Evolutionary conservation across 1,140 invertebrate genomes (phyloP), one percentile per base, ranked within the genome.

Genomic region (Zaprionus lachaisei): DNA sequence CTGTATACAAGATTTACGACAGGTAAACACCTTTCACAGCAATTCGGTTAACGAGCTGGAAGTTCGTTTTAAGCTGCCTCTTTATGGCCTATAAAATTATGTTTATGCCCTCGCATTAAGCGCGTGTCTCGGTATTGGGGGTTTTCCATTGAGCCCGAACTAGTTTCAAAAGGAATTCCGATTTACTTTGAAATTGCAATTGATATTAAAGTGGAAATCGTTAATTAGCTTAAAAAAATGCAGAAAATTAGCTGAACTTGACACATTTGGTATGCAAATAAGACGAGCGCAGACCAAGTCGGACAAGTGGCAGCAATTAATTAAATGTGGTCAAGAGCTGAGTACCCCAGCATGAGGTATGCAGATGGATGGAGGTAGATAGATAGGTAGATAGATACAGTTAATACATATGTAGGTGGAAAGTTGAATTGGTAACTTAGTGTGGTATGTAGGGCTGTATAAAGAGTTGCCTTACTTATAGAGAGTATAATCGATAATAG

Each of bases 241-340:
- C 14, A 17, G 26, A 56, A 24, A 65, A 54, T 9, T 12, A 2
- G 26, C 51, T 64, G 72, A 83, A 79, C 83, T 82, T 83, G 79
- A 73, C 83, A 79, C 54, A 82, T 87, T 85, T 86, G 68, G 26
- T 68, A 85, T 85, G 79, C 68, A 82, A 85, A 85, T 85, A 68
- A 75, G 67, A 72, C 20, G 47, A 17, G 9, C 9, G 31, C 61
- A 38, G 69, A 63, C 66, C 75, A 79, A 75, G 12, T 61, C 37
- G 7, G 61, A n/a, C 44, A 74, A 74, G 69, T 74, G 68, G 49
- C 56, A n/a, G 57, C 37, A 62, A 63, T 70, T 56, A 74, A 69
- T 69, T 70, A 68, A 62, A 4, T 14, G 58, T 7, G 15, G 20
- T 1, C 6, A 20, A 12, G 4, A 41, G 49, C 31, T 55, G 22